A percentile compares a stretch with the other conserved stretches of the same genome.
phyloP scores from a whole-genome alignment of 2,888 invertebrate species.

The Danaus chrysippus region DNA sequence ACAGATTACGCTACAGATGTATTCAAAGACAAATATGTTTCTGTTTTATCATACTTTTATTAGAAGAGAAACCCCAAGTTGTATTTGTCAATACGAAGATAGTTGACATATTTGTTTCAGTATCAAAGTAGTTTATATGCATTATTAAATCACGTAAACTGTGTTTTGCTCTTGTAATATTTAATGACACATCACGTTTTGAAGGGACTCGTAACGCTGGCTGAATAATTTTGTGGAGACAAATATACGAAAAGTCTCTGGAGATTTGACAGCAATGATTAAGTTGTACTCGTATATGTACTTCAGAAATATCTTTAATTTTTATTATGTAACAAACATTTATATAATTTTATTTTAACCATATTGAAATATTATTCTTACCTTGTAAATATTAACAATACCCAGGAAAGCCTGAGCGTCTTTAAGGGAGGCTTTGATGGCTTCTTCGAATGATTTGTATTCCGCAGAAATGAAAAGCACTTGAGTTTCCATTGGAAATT shows the following conservation, averaged over 20 bases:
- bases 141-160: too few species aligned
- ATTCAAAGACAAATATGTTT: too few species aligned
- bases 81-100: too few species aligned
- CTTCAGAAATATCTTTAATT: neutral
- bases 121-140: too few species aligned
- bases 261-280: neutral
- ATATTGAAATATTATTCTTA: conserved; percentile 27
- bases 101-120: too few species aligned
- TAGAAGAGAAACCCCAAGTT: too few species aligned
- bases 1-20: too few species aligned
- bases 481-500: conserved; percentile 60
- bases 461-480: conserved; percentile 54
- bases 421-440: conserved; percentile 40
- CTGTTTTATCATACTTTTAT: too few species aligned
- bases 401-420: conserved; percentile 59
- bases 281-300: neutral
- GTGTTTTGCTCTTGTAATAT: too few species aligned
- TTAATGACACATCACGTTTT: neutral
- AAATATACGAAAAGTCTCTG: neutral
- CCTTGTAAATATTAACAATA: conserved; percentile 54
- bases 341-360: neutral
- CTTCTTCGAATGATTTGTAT: conserved; percentile 45
- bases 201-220: neutral
- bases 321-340: neutral
- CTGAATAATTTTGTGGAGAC: neutral